A percentile compares a stretch with the other conserved stretches of the same genome.
Evolutionary conservation across 1,140 invertebrate species (phyloP).

Genomic region (Drosophila ogumai): DNA sequence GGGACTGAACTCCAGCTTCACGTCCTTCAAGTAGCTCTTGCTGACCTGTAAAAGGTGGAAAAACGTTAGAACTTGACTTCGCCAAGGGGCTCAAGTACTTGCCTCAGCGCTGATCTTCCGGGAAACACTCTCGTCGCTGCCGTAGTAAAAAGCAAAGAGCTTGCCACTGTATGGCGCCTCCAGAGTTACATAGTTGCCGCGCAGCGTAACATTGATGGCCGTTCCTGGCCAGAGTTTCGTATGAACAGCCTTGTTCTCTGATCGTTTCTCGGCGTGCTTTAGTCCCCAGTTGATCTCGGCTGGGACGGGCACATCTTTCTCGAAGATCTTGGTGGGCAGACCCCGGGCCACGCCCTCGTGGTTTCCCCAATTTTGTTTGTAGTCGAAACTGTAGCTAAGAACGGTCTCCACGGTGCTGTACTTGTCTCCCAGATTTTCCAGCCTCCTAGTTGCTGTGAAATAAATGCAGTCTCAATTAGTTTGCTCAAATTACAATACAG

Average conservation of each 20-base stretch:
- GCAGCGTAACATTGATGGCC: constrained; percentile 91
- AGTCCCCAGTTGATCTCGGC: constrained; percentile 90
- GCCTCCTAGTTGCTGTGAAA: constrained; percentile 85
- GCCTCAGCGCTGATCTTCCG: constrained; percentile 75
- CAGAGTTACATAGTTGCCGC: constrained; percentile 89
- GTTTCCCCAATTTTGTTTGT: constrained; percentile 91
- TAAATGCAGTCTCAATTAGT: not conserved
- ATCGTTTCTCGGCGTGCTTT: constrained; percentile 86
- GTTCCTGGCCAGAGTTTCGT: constrained; percentile 88
- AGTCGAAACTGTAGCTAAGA: constrained; percentile 89
- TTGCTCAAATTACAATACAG: not conserved
- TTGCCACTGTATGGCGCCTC: constrained; percentile 90
- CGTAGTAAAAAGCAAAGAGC: constrained; percentile 89
- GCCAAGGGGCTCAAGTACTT: not conserved
- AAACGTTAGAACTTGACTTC: not conserved
- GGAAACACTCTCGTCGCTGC: constrained; percentile 84
- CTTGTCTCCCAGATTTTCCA: constrained; percentile 87
- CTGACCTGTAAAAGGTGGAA: constrained; percentile 56
- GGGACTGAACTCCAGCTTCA: constrained; percentile 89
- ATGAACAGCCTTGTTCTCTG: constrained; percentile 85
- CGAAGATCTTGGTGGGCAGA: constrained; percentile 88
- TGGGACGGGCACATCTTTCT: constrained; percentile 86
- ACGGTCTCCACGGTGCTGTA: constrained; percentile 88
- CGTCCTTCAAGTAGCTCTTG: constrained; percentile 89
- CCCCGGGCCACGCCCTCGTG: constrained; percentile 91